Evolutionary conservation across 2,113 vertebrate species (phyloP).

Genomic region (Ranitomeya variabilis): DNA sequence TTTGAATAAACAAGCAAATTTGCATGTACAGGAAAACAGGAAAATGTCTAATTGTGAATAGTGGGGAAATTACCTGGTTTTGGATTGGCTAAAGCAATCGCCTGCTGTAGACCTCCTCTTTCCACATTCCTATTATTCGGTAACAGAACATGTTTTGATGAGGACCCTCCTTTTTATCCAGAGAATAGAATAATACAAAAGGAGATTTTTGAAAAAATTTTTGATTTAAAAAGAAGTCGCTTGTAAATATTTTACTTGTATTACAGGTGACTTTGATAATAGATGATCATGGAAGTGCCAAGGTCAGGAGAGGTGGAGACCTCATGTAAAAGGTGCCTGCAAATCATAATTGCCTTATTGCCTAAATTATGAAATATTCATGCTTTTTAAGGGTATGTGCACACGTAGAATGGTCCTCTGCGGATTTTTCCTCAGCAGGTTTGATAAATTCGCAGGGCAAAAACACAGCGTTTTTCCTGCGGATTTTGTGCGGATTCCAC

Average conservation of each 20-base stretch:
- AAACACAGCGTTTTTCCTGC: no score
- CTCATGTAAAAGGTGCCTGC: neutral
- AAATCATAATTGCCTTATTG: neutral
- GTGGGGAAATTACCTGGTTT: no score
- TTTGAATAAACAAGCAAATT: no score
- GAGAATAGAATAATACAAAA: neutral
- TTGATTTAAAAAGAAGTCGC: neutral
- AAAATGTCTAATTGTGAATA: no score
- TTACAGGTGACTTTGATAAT: neutral
- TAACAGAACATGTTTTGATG: neutral
- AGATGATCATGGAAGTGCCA: neutral
- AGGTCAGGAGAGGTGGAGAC: neutral
- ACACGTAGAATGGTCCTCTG: no score
- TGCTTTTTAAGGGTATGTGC: neutral
- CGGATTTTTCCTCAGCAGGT: no score
- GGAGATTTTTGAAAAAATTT: neutral
- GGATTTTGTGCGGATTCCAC: no score
- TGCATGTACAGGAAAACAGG: no score
- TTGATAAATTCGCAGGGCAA: no score
- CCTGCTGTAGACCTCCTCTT: neutral
- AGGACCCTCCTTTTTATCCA: neutral
- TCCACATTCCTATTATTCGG: neutral
- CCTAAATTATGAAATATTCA: neutral
- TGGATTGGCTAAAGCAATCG: neutral
- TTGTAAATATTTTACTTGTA: neutral